A percentile compares a stretch with the other conserved stretches of the same genome.
phyloP scores from a whole-genome alignment of 2,888 invertebrate genomes.

The Seira ritae region DNA sequence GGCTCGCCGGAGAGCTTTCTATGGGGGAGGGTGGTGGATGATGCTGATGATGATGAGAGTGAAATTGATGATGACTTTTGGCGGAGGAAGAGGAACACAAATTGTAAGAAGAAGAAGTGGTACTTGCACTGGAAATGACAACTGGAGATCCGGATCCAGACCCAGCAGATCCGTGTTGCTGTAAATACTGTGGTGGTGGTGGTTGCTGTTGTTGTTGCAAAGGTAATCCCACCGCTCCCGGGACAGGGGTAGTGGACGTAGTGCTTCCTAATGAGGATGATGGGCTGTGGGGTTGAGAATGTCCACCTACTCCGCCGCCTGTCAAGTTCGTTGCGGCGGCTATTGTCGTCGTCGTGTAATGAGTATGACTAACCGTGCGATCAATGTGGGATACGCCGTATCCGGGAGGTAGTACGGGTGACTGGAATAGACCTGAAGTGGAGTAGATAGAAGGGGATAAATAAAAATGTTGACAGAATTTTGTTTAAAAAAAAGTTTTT shows the following conservation, averaged over 20 bases:
- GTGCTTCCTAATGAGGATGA: conserved; percentile 35
- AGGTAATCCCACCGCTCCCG: background rate
- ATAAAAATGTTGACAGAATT: background rate
- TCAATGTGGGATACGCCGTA: conserved; percentile 52
- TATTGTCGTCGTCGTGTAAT: conserved; percentile 44
- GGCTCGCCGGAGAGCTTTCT: conserved; percentile 49
- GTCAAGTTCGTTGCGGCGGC: conserved; percentile 31
- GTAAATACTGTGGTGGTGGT: conserved; percentile 35
- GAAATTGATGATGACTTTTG: conserved; percentile 52
- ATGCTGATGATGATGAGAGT: conserved; percentile 18
- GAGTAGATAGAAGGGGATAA: background rate
- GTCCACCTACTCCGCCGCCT: background rate
- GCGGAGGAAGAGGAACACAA: conserved; percentile 11
- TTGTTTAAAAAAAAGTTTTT: too few relatives aligned
- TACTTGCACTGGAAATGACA: conserved; percentile 53
- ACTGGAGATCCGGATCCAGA: conserved; percentile 38
- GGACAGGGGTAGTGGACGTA: conserved; percentile 51
- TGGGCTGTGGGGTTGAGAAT: conserved; percentile 24
- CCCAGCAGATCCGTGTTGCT: conserved; percentile 51
- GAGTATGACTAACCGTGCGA: conserved; percentile 56
- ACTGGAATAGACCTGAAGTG: conserved; percentile 58
- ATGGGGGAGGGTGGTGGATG: conserved; percentile 49
- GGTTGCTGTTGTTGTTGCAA: conserved; percentile 36
- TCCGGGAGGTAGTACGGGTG: conserved; percentile 58
- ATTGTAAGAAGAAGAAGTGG: conserved; percentile 30